Percentiles rank a stretch among this genome's conserved stretches.
Conservation (phyloP, 2,797 vertebrate species). For the Enteromius fasciolatus region DNA sequence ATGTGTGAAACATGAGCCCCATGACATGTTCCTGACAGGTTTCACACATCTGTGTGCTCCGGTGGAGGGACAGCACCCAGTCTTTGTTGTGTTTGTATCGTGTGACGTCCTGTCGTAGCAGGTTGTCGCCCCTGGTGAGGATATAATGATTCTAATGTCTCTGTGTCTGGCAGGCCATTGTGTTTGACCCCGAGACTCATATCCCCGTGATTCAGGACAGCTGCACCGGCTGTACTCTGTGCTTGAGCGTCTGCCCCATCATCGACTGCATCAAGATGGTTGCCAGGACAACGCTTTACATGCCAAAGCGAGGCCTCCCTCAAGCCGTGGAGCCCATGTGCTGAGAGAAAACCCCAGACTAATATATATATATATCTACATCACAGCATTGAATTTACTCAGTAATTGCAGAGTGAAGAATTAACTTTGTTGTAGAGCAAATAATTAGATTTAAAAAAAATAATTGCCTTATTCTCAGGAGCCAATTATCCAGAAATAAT, state of each 20-base stretch:
- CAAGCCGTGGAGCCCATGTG: slow-evolving; percentile 70
- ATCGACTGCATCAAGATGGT: slow-evolving; percentile 89
- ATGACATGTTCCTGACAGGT: slow-evolving; percentile 1
- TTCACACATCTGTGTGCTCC: background rate
- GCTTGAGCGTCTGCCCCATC: slow-evolving; percentile 86
- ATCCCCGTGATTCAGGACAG: slow-evolving; percentile 80
- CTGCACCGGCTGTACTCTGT: slow-evolving; percentile 87
- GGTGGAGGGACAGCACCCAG: background rate
- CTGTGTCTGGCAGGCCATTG: slow-evolving; percentile 78
- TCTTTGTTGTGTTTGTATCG: slow-evolving; percentile 37
- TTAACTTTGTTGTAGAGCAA: slow-evolving; percentile 62
- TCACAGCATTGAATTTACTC: slow-evolving; percentile 66
- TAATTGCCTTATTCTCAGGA: slow-evolving; percentile 63
- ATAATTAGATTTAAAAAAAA: slow-evolving; percentile 65
- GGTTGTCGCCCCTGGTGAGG: slow-evolving; percentile 51
- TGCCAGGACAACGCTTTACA: slow-evolving; percentile 84
- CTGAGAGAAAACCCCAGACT: slow-evolving; percentile 50
- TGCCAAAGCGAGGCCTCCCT: slow-evolving; percentile 84
- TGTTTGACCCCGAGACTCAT: slow-evolving; percentile 84
- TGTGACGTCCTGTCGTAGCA: slow-evolving; percentile 48
- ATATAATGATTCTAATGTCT: slow-evolving; percentile 62
- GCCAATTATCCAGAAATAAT: slow-evolving; percentile 72
- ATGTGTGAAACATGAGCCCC: background rate
- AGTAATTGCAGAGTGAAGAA: slow-evolving; percentile 70
- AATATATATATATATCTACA: slow-evolving; percentile 49